phyloP scores from a whole-genome alignment of 2,113 vertebrate species.

The Ascaphus truei region DNA sequence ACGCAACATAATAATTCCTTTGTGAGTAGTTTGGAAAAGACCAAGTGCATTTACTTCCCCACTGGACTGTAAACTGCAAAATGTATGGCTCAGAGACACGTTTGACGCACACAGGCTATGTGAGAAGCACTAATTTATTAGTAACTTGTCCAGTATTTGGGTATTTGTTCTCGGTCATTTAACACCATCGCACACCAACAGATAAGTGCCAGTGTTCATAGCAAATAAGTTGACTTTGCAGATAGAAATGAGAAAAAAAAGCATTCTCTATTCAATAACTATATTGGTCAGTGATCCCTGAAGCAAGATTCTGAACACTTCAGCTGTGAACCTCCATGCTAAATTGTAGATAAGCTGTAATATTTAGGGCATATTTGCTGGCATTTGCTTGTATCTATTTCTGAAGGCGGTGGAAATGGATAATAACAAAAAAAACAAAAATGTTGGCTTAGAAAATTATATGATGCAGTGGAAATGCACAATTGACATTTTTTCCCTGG shows the following conservation, averaged over 20 bases:
- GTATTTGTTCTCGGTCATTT: not conserved
- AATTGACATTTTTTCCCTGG: too few species aligned
- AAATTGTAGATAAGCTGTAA: slow-evolving; percentile 24
- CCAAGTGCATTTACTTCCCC: too few species aligned
- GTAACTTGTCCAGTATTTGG: not conserved
- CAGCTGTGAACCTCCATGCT: slow-evolving; percentile 10
- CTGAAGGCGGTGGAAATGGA: slow-evolving; percentile 24
- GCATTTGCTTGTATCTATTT: slow-evolving; percentile 33
- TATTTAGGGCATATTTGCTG: slow-evolving; percentile 20
- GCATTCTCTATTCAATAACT: not conserved
- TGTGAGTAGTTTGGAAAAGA: too few species aligned
- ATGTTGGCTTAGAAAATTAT: slow-evolving; percentile 27
- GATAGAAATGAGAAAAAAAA: not conserved
- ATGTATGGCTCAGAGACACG: too few species aligned
- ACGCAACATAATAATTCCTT: too few species aligned
- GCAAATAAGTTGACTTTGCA: not conserved
- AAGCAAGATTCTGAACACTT: slow-evolving; percentile 18
- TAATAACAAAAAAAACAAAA: slow-evolving; percentile 15
- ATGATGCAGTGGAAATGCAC: slow-evolving; percentile 23
- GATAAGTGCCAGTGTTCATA: not conserved
- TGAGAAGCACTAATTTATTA: not conserved
- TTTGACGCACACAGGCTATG: too few species aligned
- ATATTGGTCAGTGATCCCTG: slow-evolving; percentile 19
- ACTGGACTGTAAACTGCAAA: too few species aligned
- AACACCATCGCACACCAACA: not conserved